Percentiles rank a stretch among this genome's conserved stretches.
Evolutionary conservation across 2,797 vertebrate genomes (phyloP).

Genomic region (Acropternis orthonyx): DNA sequence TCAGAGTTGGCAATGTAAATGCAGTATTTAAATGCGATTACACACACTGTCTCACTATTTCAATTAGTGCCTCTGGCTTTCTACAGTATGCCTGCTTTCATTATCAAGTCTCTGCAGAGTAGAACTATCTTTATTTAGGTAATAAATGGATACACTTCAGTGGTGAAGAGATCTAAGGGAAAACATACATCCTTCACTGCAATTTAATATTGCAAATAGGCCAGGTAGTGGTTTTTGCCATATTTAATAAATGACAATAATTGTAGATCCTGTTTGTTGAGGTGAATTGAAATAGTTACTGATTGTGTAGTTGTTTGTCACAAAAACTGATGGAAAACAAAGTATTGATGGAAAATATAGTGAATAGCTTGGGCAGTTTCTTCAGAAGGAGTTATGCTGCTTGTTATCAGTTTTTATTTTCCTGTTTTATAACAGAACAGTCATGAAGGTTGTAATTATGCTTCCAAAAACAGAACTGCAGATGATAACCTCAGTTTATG

Average conservation of each 20-base stretch:
- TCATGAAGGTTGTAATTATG: conserved; percentile 6
- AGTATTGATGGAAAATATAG: not conserved
- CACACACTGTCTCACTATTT: not conserved
- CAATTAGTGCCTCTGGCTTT: not conserved
- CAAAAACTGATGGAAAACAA: not conserved
- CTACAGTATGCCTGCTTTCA: not conserved
- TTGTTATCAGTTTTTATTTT: conserved; percentile 17
- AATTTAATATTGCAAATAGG: conserved; percentile 8
- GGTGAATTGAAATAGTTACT: not conserved
- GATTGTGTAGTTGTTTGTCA: not conserved
- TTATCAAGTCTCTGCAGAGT: conserved; percentile 13
- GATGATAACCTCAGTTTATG: not conserved
- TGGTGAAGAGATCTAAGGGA: conserved; percentile 21
- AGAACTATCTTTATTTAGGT: conserved; percentile 4
- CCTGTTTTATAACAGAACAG: conserved; percentile 11
- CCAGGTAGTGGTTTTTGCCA: not conserved
- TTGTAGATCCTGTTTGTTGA: not conserved
- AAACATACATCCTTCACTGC: not conserved
- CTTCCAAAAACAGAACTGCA: conserved; percentile 30
- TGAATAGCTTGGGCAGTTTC: not conserved
- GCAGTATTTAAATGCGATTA: not conserved
- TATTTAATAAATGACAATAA: not conserved
- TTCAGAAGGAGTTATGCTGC: not conserved
- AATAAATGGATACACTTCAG: conserved; percentile 1
- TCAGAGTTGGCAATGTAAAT: not conserved